These are phyloP conservation scores for Omphaloscelis lunosa DNA, from an alignment of 2,888 invertebrate genomes.

Conservation along the genomic window DNA sequence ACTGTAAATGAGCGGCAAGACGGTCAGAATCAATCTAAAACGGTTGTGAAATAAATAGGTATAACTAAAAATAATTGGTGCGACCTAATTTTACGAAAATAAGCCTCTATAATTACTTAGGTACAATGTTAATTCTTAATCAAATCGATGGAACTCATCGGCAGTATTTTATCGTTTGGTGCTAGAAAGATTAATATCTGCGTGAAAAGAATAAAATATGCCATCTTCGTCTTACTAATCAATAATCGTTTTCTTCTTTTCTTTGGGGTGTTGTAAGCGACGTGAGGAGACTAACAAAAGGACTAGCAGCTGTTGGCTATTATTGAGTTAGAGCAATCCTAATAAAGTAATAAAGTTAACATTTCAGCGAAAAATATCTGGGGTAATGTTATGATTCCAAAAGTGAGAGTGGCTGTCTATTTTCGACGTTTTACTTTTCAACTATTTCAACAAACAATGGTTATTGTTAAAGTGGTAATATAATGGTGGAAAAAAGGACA, in stretches of 20 bases:
- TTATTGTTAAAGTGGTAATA: background rate
- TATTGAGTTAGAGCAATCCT: constrained; percentile 40
- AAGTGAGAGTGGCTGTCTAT: background rate
- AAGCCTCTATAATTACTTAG: constrained; percentile 21
- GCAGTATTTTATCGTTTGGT: constrained; percentile 22
- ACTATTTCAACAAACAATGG: background rate
- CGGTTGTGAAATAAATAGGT: background rate
- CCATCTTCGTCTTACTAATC: constrained; percentile 44
- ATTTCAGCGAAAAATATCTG: constrained; percentile 26
- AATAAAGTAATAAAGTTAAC: constrained; percentile 39
- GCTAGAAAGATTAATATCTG: constrained; percentile 31
- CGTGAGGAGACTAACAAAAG: constrained; percentile 39
- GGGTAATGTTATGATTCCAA: constrained; percentile 22
- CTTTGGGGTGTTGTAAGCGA: constrained; percentile 37
- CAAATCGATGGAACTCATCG: constrained; percentile 6
- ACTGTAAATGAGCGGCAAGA: no score
- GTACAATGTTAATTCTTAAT: constrained; percentile 19
- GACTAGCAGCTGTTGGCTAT: constrained; percentile 41
- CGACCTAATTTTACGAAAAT: constrained; percentile 2
- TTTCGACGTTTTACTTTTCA: background rate
- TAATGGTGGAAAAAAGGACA: background rate
- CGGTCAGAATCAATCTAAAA: background rate
- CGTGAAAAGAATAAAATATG: constrained; percentile 39
- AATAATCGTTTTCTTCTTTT: constrained; percentile 53
- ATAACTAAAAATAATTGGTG: background rate